phyloP scores from a whole-genome alignment of 2,113 vertebrate genomes.

The Otolemur garnettii region DNA sequence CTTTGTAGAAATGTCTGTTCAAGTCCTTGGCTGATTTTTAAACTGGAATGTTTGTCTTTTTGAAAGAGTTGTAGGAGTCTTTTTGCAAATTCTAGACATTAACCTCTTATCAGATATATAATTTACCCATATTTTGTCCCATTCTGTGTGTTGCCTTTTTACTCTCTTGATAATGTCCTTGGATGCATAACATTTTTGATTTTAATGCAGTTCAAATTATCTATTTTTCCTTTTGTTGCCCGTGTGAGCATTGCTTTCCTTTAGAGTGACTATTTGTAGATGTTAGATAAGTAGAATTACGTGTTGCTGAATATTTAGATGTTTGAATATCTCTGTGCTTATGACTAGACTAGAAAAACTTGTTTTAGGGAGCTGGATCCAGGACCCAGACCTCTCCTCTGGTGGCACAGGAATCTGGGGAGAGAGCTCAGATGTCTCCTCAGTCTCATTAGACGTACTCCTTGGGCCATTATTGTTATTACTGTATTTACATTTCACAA shows the following conservation, averaged over 20 bases:
- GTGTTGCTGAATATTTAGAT: not conserved
- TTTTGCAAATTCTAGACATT: not conserved
- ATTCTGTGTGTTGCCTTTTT: not conserved
- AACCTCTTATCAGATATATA: not conserved
- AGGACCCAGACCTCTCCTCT: not conserved
- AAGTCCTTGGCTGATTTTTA: not conserved
- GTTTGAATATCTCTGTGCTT: not conserved
- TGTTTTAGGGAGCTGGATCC: not conserved
- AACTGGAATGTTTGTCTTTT: not conserved
- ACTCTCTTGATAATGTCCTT: constrained; percentile 15
- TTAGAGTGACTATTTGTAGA: not conserved
- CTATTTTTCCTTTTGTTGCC: constrained; percentile 6
- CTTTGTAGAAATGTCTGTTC: not conserved
- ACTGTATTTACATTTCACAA: too few relatives aligned
- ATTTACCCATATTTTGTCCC: not conserved
- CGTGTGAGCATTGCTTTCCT: not conserved
- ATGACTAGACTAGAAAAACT: not conserved
- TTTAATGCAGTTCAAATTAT: not conserved
- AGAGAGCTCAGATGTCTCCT: not conserved
- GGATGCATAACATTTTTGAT: not conserved
- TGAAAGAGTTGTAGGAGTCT: not conserved
- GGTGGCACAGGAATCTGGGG: not conserved
- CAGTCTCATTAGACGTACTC: not conserved
- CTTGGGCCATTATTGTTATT: not conserved
- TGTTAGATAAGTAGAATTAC: constrained; percentile 32